Evolutionary conservation across 64 coral and sea anemone genomes (phyloP), one percentile per base, ranked within the genome.

Genomic region (Trachythela sp.): DNA sequence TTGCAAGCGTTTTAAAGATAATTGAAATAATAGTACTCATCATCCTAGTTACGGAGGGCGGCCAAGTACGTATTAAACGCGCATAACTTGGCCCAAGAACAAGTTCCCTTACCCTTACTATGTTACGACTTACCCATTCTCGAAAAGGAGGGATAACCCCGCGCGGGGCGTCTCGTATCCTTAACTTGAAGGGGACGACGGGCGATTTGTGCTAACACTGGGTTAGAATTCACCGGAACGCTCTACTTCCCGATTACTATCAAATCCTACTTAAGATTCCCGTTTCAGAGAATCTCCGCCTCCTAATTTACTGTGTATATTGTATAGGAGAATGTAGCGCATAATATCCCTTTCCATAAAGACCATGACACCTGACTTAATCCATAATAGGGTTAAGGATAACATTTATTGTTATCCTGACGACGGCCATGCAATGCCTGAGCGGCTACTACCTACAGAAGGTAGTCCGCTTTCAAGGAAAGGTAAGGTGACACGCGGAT

Each of bases 401-500:
- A 87, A 87, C 86, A 87, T 87, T 87, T 87, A 87, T 87, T 87
- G 86, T 87, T 87, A 87, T 87, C 86, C 88, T 94, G 88, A 94
- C 92, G 92, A 94, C 92, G 92, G 92, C 92, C 92, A 94, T 94
- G 92, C 92, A 94, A 94, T 94, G 59, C 92, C 92, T 85, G 84
- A 85, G 84, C 84, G 39, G 84, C 39, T 39, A 85, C 38, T 85
- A 30, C n/a, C n/a, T n/a, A n/a, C n/a, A n/a, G n/a, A n/a, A n/a
- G n/a, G n/a, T n/a, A 36, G 30, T 85, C 40, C 84, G 84, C 84
- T 85, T 85, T 85, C 84, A 85, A 85, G 84, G 84, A 85, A 85
- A 85, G 39, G 39, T 94, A 90, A 90, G 92, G 92, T 94, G 34
- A 48, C 88, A 48, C 92, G 92, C 92, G 92, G 92, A 49, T 87